These are phyloP conservation scores for Magallana gigas DNA, from an alignment of 1,140 invertebrate species.

Conservation along the genomic window DNA sequence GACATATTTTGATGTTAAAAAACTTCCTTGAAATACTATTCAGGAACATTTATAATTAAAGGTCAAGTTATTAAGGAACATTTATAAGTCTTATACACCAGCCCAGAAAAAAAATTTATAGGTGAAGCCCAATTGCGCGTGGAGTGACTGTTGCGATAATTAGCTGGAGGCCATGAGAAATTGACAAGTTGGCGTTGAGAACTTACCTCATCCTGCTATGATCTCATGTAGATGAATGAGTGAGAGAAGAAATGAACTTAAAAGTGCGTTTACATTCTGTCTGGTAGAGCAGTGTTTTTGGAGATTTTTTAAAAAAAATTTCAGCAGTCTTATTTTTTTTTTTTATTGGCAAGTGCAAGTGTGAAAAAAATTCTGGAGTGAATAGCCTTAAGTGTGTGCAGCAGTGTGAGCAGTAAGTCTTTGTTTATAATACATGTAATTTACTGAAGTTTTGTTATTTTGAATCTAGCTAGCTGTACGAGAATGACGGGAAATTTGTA, in stretches of 20 bases:
- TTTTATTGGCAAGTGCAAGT: too few species aligned
- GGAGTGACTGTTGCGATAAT: slow-evolving; percentile 17
- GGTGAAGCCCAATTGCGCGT: not conserved
- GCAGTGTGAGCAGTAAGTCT: too few species aligned
- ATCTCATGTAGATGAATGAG: slow-evolving; percentile 28
- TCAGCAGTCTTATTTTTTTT: too few species aligned
- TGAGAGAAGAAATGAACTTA: not conserved
- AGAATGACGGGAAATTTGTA: too few species aligned
- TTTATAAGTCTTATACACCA: not conserved
- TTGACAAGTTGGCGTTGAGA: not conserved
- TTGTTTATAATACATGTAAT: too few species aligned
- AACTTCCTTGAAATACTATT: too few species aligned
- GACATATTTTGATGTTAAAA: too few species aligned
- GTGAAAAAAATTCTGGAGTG: too few species aligned
- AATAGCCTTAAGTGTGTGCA: too few species aligned
- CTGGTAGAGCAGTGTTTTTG: not conserved
- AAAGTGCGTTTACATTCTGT: not conserved
- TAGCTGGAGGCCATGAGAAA: slow-evolving; percentile 16
- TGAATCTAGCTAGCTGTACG: too few species aligned
- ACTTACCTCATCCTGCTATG: slow-evolving; percentile 11
- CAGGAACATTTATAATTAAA: not conserved
- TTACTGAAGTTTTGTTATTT: too few species aligned
- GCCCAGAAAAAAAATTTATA: not conserved
- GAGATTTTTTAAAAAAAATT: too few species aligned
- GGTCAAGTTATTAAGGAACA: not conserved